Percentiles rank a stretch among this genome's conserved stretches.
These are phyloP conservation scores for Etheostoma perlongum DNA, from an alignment of 2,797 vertebrate species.

Conservation along the genomic window DNA sequence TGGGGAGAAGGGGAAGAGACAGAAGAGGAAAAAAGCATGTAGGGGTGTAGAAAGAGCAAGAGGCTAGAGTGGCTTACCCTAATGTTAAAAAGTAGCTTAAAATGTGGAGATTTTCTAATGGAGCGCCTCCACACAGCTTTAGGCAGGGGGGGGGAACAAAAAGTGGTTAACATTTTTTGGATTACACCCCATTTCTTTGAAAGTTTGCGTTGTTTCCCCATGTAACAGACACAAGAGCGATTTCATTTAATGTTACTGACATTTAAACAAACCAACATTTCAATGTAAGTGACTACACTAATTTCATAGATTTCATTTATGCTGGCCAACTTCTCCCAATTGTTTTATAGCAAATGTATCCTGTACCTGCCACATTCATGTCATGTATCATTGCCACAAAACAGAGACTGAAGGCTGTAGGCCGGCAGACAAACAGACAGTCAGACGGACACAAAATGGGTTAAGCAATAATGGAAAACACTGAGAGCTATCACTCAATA, in stretches of 20 bases:
- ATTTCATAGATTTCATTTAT: conserved; percentile 2
- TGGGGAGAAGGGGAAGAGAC: conserved; percentile 31
- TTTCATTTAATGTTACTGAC: conserved; percentile 34
- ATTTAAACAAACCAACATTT: conserved; percentile 35
- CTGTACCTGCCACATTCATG: conserved; percentile 3
- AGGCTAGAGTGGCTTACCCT: conserved; percentile 21
- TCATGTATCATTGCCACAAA: not conserved
- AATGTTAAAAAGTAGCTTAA: conserved; percentile 1
- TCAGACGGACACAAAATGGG: conserved; percentile 40
- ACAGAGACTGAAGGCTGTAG: conserved; percentile 20
- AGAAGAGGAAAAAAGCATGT: conserved; percentile 37
- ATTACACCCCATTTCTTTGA: not conserved
- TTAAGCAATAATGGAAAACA: conserved; percentile 50
- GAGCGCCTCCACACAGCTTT: conserved; percentile 1
- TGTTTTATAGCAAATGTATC: conserved; percentile 3
- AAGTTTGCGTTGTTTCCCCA: not conserved
- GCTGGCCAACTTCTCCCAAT: not conserved
- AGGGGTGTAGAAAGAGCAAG: conserved; percentile 32
- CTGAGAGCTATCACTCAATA: conserved; percentile 60
- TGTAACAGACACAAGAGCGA: not conserved
- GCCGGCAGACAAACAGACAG: conserved; percentile 32
- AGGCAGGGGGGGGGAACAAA: not conserved
- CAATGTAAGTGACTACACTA: conserved; percentile 17
- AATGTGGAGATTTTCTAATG: not conserved
- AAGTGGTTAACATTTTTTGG: not conserved